phyloP scores from a whole-genome alignment of 2,113 vertebrate species.

The Tamias sibiricus region DNA sequence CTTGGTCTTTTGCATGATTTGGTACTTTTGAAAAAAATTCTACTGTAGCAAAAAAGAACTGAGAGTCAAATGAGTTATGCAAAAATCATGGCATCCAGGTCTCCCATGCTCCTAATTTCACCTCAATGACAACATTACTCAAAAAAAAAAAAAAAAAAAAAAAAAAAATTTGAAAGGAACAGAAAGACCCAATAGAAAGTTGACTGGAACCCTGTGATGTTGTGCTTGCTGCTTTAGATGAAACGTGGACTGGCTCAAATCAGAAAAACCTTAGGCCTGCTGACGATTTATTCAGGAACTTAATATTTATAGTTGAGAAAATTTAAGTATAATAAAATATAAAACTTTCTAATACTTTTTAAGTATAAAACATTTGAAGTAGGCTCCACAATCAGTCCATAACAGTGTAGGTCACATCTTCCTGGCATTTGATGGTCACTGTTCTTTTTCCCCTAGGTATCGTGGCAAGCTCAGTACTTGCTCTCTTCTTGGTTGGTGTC shows the following conservation, averaged over 20 bases:
- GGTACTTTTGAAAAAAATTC: not conserved
- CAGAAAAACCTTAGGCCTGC: not conserved
- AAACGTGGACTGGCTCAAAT: not conserved
- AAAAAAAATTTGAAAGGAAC: not conserved
- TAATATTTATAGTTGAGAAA: not conserved
- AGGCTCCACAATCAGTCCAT: not conserved
- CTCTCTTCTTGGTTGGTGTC: constrained; percentile 27
- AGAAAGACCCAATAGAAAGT: not conserved
- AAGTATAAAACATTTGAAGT: not conserved
- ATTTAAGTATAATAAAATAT: not conserved
- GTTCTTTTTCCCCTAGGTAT: constrained; percentile 42
- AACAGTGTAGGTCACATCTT: not conserved
- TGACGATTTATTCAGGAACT: constrained; percentile 8
- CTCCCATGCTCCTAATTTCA: not conserved
- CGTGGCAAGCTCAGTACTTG: not conserved
- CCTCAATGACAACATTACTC: not conserved
- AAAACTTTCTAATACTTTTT: no score
- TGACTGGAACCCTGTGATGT: not conserved
- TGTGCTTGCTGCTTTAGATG: not conserved
- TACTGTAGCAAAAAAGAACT: not conserved
- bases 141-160: no score
- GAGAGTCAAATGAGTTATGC: not conserved
- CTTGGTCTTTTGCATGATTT: constrained; percentile 20
- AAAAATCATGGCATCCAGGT: not conserved
- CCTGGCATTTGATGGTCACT: constrained; percentile 21